Conservation (phyloP, 2,888 invertebrate species). For the Alsophila aescularia region DNA sequence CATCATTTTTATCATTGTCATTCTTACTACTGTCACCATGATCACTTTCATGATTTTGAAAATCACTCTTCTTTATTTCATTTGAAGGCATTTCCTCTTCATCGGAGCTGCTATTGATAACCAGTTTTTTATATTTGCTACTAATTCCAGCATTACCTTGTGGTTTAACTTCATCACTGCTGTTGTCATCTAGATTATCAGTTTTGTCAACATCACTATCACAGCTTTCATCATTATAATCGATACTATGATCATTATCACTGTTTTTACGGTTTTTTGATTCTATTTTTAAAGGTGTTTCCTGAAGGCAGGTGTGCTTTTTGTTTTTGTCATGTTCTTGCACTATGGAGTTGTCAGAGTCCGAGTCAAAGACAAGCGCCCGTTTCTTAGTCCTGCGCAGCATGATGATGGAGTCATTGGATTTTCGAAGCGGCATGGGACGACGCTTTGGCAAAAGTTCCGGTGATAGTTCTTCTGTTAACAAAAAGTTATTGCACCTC, state of each 20-base stretch:
- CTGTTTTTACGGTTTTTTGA: not conserved
- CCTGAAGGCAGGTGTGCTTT: slow-evolving; percentile 65
- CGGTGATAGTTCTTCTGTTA: slow-evolving; percentile 62
- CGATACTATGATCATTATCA: slow-evolving; percentile 18
- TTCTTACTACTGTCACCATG: slow-evolving; percentile 4
- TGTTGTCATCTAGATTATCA: not conserved
- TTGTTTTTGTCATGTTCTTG: slow-evolving; percentile 63
- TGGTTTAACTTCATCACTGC: slow-evolving; percentile 6
- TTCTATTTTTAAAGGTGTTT: slow-evolving; percentile 66
- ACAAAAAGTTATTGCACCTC: no score
- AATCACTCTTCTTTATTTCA: slow-evolving; percentile 9
- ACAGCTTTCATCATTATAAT: slow-evolving; percentile 18
- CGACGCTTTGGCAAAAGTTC: slow-evolving; percentile 63
- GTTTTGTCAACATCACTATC: slow-evolving; percentile 23
- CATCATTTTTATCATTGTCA: not conserved
- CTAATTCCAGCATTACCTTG: not conserved
- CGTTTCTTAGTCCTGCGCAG: slow-evolving; percentile 65
- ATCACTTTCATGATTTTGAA: not conserved
- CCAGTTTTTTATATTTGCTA: slow-evolving; percentile 12
- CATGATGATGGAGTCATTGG: slow-evolving; percentile 49
- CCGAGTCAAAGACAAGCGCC: slow-evolving; percentile 67
- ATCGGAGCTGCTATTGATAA: slow-evolving; percentile 24
- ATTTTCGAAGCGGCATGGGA: slow-evolving; percentile 41
- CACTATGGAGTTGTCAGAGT: slow-evolving; percentile 73
- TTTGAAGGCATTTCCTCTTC: slow-evolving; percentile 10